These are phyloP conservation scores for Phocoena sinus DNA, from an alignment of 2,113 vertebrate species.

Conservation along the genomic window DNA sequence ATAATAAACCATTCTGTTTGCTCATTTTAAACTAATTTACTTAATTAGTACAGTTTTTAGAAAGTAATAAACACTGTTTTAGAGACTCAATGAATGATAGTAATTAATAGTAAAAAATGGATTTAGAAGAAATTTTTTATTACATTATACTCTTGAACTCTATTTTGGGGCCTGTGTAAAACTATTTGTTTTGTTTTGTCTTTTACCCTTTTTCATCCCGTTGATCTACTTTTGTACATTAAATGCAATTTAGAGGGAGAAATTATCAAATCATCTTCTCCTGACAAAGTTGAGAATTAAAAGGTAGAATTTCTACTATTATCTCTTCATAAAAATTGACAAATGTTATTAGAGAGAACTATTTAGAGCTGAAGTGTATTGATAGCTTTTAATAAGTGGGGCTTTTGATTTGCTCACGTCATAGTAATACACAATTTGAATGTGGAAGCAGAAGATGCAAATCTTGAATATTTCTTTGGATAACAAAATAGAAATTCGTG, in stretches of 20 bases:
- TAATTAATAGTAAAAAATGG: background rate
- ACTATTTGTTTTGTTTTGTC: background rate
- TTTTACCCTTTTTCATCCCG: background rate
- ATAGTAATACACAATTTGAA: slow-evolving; percentile 15
- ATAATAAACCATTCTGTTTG: slow-evolving; percentile 3
- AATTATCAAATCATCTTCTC: slow-evolving; percentile 2
- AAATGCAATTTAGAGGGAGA: slow-evolving; percentile 23
- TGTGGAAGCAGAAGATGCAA: background rate
- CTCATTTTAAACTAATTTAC: background rate
- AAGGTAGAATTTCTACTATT: slow-evolving; percentile 14
- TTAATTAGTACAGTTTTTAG: slow-evolving; percentile 13
- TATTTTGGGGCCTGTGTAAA: background rate
- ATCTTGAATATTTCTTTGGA: slow-evolving; percentile 24
- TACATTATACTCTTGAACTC: background rate
- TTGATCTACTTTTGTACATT: background rate
- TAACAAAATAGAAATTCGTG: slow-evolving; percentile 21
- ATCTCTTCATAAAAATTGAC: slow-evolving; percentile 23
- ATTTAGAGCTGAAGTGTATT: background rate
- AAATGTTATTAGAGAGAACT: slow-evolving; percentile 6
- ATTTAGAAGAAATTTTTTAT: slow-evolving; percentile 21
- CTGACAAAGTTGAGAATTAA: background rate
- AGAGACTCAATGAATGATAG: background rate
- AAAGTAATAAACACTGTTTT: background rate
- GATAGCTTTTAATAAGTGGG: background rate
- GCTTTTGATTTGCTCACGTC: slow-evolving; percentile 23